These are phyloP conservation scores for Psittacula derbiana DNA, from an alignment of 2,797 vertebrate genomes.

Conservation along the genomic window DNA sequence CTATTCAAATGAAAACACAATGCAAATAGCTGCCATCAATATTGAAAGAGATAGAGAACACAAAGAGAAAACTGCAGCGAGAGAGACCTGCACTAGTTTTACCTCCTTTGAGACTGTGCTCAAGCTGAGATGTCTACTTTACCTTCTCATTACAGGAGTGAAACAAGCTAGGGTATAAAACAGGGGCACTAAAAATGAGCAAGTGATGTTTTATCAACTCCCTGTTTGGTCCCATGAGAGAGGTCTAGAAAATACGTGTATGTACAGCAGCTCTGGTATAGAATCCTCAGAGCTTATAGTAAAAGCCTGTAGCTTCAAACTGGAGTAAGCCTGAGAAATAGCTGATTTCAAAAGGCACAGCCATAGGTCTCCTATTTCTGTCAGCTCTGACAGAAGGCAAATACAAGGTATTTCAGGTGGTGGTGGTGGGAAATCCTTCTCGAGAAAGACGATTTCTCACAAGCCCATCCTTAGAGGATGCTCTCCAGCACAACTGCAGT, in stretches of 20 bases:
- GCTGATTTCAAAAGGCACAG: background rate
- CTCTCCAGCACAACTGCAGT: background rate
- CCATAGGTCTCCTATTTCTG: background rate
- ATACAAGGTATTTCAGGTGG: background rate
- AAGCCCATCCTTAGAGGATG: background rate
- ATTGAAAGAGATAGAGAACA: background rate
- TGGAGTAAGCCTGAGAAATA: background rate
- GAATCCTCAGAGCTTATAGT: background rate
- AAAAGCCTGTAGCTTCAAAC: background rate
- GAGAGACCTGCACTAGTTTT: background rate
- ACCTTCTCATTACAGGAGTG: background rate
- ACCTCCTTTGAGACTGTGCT: background rate
- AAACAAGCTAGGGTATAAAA: background rate
- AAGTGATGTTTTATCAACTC: background rate
- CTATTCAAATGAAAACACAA: background rate
- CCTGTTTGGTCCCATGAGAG: background rate
- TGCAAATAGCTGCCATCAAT: background rate
- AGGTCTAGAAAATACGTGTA: background rate
- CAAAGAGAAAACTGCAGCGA: background rate
- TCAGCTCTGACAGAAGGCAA: background rate
- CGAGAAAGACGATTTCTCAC: background rate
- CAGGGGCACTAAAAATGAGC: background rate
- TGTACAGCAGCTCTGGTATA: background rate
- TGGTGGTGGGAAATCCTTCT: background rate
- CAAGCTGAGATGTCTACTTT: background rate